Evolutionary conservation across 2,888 invertebrate genomes (phyloP).

Genomic region (Tromatobia lineatoria): DNA sequence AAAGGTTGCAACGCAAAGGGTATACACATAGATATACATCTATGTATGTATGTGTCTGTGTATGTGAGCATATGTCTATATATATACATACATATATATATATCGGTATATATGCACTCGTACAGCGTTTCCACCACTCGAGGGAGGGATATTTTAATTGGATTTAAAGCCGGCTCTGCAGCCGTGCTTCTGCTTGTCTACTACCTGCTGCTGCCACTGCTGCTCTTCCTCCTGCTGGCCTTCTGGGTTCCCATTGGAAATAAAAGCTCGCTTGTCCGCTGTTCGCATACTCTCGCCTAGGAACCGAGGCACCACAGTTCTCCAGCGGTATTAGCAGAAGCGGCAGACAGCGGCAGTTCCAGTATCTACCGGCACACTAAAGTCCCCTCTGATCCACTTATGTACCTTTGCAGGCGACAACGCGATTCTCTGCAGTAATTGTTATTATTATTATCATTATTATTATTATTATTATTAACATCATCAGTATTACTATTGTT

Average conservation of each 20-base stretch:
- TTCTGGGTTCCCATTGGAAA: constrained; percentile 62
- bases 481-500: too few relatives aligned
- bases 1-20: background rate
- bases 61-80: background rate
- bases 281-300: constrained; percentile 32
- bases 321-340: constrained; percentile 59
- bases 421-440: constrained; percentile 24
- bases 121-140: constrained; percentile 37
- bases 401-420: constrained; percentile 48
- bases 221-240: constrained; percentile 37
- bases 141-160: constrained; percentile 68
- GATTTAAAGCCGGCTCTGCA: constrained; percentile 68
- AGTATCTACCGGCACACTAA: constrained; percentile 48
- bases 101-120: constrained; percentile 19
- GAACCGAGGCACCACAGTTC: constrained; percentile 36
- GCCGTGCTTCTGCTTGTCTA: constrained; percentile 43
- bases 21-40: background rate
- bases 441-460: constrained; percentile 14
- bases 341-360: constrained; percentile 43
- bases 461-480: constrained; percentile 2
- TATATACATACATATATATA: constrained; percentile 9
- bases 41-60: background rate
- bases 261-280: constrained; percentile 61
- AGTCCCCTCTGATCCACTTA: constrained; percentile 67
- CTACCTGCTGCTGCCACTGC: constrained; percentile 11